Evolutionary conservation across 2,888 invertebrate genomes (phyloP).

Genomic region (Notocelia uddmanniana): DNA sequence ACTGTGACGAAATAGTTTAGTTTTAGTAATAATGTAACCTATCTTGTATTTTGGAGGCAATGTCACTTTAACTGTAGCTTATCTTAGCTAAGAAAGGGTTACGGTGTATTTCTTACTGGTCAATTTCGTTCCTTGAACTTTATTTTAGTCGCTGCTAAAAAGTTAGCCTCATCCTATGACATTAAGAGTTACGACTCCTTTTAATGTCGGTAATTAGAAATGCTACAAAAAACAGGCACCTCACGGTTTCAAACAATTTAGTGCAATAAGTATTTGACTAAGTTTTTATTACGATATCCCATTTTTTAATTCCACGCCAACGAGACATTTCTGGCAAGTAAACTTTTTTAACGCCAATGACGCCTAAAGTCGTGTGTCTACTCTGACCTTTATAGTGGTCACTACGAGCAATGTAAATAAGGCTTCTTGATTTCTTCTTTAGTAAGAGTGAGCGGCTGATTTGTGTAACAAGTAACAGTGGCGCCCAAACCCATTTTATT

Average conservation of each 20-base stretch:
- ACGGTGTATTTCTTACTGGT: conserved; percentile 25
- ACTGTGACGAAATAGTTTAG: conserved; percentile 7
- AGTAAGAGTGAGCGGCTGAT: too few species aligned
- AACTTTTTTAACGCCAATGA: not conserved
- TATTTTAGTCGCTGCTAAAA: conserved; percentile 8
- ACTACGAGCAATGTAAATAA: not conserved
- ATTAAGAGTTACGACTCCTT: not conserved
- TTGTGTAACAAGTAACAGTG: not conserved
- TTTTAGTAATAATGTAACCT: not conserved
- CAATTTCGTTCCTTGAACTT: conserved; percentile 13
- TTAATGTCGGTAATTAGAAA: not conserved
- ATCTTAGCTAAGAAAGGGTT: not conserved
- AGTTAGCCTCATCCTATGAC: not conserved
- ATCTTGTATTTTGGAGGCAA: conserved; percentile 6
- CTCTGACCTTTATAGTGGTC: not conserved
- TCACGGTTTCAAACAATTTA: conserved; percentile 11
- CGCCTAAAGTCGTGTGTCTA: not conserved
- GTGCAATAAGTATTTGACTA: conserved; percentile 28
- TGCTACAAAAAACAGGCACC: not conserved
- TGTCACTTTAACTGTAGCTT: conserved; percentile 11
- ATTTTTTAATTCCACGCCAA: conserved; percentile 5
- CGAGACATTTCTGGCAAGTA: not conserved
- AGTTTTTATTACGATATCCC: not conserved
- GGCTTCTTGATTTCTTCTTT: not conserved
- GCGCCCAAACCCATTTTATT: not conserved